Percentiles rank a stretch among this genome's conserved stretches.
These are phyloP conservation scores for Picus viridis DNA, from an alignment of 2,797 vertebrate genomes.

Conservation along the genomic window DNA sequence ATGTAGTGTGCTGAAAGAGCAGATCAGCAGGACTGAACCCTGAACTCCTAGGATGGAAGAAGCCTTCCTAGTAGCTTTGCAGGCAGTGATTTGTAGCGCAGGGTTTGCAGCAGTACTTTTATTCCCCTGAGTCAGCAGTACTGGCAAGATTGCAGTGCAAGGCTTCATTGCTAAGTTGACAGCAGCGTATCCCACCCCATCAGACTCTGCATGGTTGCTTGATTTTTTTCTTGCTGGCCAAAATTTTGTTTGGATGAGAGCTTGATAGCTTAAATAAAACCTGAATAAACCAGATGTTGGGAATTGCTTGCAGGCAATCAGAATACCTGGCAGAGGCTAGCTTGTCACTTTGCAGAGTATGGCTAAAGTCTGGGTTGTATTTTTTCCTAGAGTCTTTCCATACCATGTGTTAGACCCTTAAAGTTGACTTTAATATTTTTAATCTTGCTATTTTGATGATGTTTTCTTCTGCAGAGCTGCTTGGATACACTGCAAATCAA, in stretches of 20 bases:
- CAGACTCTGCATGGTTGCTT: not conserved
- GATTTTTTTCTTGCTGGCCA: slow-evolving; percentile 1
- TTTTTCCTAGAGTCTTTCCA: not conserved
- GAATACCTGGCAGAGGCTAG: not conserved
- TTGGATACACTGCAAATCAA: not conserved
- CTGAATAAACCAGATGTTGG: slow-evolving; percentile 4
- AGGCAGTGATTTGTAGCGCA: not conserved
- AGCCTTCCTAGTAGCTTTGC: not conserved
- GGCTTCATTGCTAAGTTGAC: not conserved
- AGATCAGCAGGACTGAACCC: not conserved
- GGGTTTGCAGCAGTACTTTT: slow-evolving; percentile 7
- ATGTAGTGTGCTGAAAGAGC: not conserved
- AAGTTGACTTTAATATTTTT: not conserved
- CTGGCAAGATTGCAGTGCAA: not conserved
- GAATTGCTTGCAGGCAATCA: not conserved
- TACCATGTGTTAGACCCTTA: not conserved
- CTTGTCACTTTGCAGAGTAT: not conserved
- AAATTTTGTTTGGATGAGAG: not conserved
- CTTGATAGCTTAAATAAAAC: not conserved
- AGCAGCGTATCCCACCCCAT: not conserved
- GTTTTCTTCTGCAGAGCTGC: not conserved
- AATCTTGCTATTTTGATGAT: not conserved
- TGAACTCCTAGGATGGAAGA: not conserved
- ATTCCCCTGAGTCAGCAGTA: slow-evolving; percentile 6
- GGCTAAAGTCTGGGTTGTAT: not conserved